Base-by-base conservation (phyloP, 1,140 invertebrate genomes). In the Caenorhabditis inopinata region DNA sequence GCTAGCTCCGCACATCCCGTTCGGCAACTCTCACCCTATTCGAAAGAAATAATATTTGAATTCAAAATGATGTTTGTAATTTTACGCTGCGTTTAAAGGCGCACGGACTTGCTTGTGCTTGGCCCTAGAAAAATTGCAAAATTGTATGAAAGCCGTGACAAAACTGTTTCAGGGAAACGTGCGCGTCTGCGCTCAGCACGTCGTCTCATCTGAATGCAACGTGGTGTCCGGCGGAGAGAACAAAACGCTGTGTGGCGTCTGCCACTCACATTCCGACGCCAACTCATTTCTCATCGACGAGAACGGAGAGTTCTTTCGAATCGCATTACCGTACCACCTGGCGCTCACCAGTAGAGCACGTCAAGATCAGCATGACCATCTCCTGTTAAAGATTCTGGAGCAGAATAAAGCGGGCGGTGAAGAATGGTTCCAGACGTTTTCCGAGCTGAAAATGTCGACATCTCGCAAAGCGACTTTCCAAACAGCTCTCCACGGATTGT, bases 231-330 rank as follows among this genome's bases (percentile, higher is more conserved):
- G 58, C 12, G 58, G 58, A 38, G 58, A 68, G 58, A 68, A 29
- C 38, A 68, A 68, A 68, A 68, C 38, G 58, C n/a, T 68, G 0
- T 68, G 58, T 38, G 58, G 58, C n/a, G 32, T 16, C 35, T 68
- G 58, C n/a, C 58, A 68, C 32, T 21, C 23, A 7, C 58, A 68
- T 42, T 18, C 58, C 3, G 58, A 68, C 9, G 18, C 32, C 0
- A 68, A 68, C n/a, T 68, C 58, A 9, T 68, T 42, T 21, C 38
- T 68, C 32, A 68, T 68, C n/a, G 58, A 68, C 21, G 58, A 68
- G 1, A 68, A 38, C 9, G 58, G 58, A 5, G 32, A 38, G 21
- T 68, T 68, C 12, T 32, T 38, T 38, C 58, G 58, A 9, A 42
- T 68, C 9, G 32, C n/a, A 11, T 14, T 68, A 11, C 58, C 29